These are phyloP conservation scores for Neosilurus hyrtlii DNA, from an alignment of 2,797 vertebrate species.

Conservation along the genomic window DNA sequence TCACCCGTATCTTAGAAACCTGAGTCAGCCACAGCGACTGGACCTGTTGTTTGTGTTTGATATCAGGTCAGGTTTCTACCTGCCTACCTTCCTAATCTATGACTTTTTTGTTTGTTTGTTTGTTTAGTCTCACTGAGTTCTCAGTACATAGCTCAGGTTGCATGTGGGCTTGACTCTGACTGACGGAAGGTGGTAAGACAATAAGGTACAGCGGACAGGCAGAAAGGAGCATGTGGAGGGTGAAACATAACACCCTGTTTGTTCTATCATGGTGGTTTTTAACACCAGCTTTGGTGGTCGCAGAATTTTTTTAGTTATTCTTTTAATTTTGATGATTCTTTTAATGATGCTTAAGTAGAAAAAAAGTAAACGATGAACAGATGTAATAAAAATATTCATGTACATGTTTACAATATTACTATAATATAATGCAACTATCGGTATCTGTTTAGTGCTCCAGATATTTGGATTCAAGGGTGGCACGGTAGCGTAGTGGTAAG, in stretches of 20 bases:
- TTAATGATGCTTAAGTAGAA: not conserved
- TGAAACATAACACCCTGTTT: constrained; percentile 6
- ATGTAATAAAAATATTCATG: not conserved
- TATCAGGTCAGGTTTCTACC: constrained; percentile 24
- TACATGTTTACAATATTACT: not conserved
- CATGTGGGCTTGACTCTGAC: not conserved
- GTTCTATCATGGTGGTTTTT: not conserved
- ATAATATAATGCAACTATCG: not conserved
- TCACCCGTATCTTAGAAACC: constrained; percentile 24
- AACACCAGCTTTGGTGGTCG: not conserved
- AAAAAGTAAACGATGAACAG: not conserved
- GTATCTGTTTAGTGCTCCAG: not conserved
- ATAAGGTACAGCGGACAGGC: not conserved
- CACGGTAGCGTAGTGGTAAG: too few relatives aligned
- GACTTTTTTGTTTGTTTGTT: not conserved
- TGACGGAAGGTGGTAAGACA: not conserved
- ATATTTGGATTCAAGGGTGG: not conserved
- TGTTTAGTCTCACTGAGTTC: constrained; percentile 13
- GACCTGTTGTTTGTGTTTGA: constrained; percentile 28
- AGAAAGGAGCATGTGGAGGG: not conserved
- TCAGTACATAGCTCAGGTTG: not conserved
- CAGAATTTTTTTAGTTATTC: not conserved
- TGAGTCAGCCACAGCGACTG: not conserved
- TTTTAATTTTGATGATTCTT: not conserved
- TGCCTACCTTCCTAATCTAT: constrained; percentile 14